phyloP scores from a whole-genome alignment of 1,140 invertebrate genomes.

The Chironomus tepperi region DNA sequence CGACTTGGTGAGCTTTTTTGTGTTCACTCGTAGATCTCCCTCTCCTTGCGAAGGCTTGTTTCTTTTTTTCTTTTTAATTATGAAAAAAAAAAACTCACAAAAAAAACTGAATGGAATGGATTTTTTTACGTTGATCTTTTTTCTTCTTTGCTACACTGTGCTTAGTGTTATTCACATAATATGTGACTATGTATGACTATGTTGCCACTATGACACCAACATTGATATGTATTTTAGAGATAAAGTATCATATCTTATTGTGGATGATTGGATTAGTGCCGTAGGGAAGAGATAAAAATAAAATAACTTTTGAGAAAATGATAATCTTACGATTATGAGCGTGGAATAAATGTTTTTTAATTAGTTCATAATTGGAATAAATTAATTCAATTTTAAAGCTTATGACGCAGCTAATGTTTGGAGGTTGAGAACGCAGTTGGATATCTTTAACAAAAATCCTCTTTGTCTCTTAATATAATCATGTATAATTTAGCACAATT shows the following conservation, averaged over 20 bases:
- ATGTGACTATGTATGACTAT: not conserved
- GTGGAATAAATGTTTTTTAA: too few relatives aligned
- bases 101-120: slow-evolving; percentile 16
- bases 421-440: too few relatives aligned
- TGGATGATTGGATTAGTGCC: too few relatives aligned
- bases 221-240: not conserved
- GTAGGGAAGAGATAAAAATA: not conserved
- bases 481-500: too few relatives aligned
- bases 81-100: slow-evolving; percentile 3
- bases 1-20: not conserved
- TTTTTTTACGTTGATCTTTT: not conserved
- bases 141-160: not conserved
- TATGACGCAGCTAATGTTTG: too few relatives aligned
- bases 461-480: too few relatives aligned
- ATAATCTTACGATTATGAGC: too few relatives aligned
- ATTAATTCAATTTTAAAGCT: too few relatives aligned
- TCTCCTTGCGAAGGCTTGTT: slow-evolving; percentile 19
- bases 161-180: too few relatives aligned
- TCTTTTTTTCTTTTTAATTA: not conserved
- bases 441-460: too few relatives aligned
- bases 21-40: slow-evolving; percentile 16
- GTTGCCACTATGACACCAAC: not conserved
- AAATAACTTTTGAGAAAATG: not conserved
- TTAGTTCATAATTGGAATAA: too few relatives aligned
- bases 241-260: not conserved